Base-by-base conservation (phyloP, 2,888 invertebrate species). In the Stenolophus ochropezus region DNA sequence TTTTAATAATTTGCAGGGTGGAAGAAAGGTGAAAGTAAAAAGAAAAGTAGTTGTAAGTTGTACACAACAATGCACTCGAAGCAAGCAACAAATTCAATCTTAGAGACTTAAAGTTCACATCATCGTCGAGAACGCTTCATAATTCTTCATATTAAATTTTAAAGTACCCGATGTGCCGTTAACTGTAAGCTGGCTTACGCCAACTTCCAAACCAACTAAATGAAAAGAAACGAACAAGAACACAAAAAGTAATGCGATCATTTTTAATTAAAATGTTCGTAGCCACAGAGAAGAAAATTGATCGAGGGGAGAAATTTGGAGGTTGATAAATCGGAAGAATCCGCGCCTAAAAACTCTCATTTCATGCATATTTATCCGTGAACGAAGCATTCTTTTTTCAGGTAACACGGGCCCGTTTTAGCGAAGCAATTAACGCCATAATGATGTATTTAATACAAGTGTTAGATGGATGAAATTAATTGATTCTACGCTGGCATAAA, bases 191-290 rank as follows among this genome's bases (percentile, higher is more conserved):
- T 74, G 49, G 51, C 53, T 53, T 53, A 74, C 74, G 53, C 53
- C n/a, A 74, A 74, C 74, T 74, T 25, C 53, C 27, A 49, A 73
- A 73, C 49, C 23, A 74, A 74, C 51, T 53, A 49, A 78, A 61
- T 61, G 78, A 78, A 78, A 56, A 58, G 58, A 61, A 49, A 42
- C 58, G 78, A 65, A 69, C 65, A 69, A 27, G 65, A 69, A 69
- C 18, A 69, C 65, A 49, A 80, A 80, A 80, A 21, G 58, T 42
- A 80, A 73, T 47, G 69, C 51, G 53, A 79, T 79, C 42, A 73
- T 80, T 80, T 80, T 80, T 80, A 80, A 80, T 80, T 80, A 80
- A 80, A 80, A 80, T 80, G 51, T 80, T 80, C 27, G 33, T 33
- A 4, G 14, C 58, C 58, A 18, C 65, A 69, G 18, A 18, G 51